Percentiles rank a stretch among this genome's conserved stretches.
Conservation (phyloP, 2,797 vertebrate species). For the Rhinophrynus dorsalis region DNA sequence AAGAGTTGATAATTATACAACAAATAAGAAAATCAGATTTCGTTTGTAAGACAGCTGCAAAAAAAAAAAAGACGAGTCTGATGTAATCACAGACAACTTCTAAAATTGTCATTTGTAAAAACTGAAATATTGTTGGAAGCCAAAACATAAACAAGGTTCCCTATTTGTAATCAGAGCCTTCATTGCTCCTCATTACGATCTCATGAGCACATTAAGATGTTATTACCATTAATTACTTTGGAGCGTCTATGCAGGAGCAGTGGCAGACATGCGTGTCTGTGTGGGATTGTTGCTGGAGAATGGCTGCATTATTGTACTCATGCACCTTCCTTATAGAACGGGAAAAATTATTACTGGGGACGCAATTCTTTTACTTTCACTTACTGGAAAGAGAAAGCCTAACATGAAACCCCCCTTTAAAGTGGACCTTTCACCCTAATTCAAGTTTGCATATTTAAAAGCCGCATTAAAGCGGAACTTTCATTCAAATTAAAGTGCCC, state of each 20-base stretch:
- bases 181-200: slow-evolving; percentile 85
- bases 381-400: slow-evolving; percentile 70
- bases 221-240: slow-evolving; percentile 86
- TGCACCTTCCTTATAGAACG: slow-evolving; percentile 82
- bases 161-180: slow-evolving; percentile 85
- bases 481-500: too few species aligned
- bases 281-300: slow-evolving; percentile 68
- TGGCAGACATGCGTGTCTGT: slow-evolving; percentile 60
- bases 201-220: slow-evolving; percentile 85
- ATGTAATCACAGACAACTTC: slow-evolving; percentile 81
- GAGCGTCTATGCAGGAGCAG: slow-evolving; percentile 79
- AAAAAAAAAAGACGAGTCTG: slow-evolving; percentile 64
- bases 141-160: slow-evolving; percentile 81
- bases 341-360: slow-evolving; percentile 82
- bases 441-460: too few species aligned
- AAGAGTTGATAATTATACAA: slow-evolving; percentile 57
- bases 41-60: slow-evolving; percentile 67
- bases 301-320: slow-evolving; percentile 81
- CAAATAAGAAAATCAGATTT: slow-evolving; percentile 57
- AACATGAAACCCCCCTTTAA: too few species aligned
- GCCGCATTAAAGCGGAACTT: too few species aligned
- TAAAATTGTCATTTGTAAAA: slow-evolving; percentile 80
- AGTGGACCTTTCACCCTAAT: too few species aligned
- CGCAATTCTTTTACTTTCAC: slow-evolving; percentile 82
- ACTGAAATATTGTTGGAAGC: slow-evolving; percentile 78